Evolutionary conservation across 2,888 invertebrate genomes (phyloP), one percentile per base, ranked within the genome.

Genomic region (Papilio elwesi): DNA sequence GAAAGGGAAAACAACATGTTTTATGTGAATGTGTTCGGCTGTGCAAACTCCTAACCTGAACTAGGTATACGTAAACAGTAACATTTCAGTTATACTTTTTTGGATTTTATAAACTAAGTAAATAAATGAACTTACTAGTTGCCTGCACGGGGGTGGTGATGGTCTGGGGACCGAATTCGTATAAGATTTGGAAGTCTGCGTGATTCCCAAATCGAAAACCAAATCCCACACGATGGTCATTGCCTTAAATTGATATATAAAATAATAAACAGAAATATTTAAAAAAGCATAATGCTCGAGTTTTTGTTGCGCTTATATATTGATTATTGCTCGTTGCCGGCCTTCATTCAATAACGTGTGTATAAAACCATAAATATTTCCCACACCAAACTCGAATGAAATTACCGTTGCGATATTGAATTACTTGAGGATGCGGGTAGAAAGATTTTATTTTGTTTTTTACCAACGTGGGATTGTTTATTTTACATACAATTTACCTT

Each of bases 181-280:
- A 89, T 66, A 97, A 78, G 11, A 97, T 88, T 83, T 97, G 97
- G 76, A 97, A 95, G 86, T 97, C 97, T 0, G 97, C 97, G 87
- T 97, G 96, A 79, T 96, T 95, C 3, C 97, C 97, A 38, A 97
- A 90, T 0, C 96, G 94, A 82, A 97, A 97, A 0, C 97, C 97
- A 79, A 97, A 95, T 0, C 97, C 97, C 26, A 97, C 72, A 16
- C 97, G 94, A 1, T 97, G 96, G 83, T 97, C 97, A 62, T 96
- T 96, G n/a, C 97, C 97, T 97, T 80, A 43, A 43, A 43, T 43
- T 43, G 9, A 43, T 65, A 26, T 77, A 55, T 52, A 66, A 73
- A 12, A 62, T 12, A 26, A 1, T 38, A 5, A 38, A 51, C 26
- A 8, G 3, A 70, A 49, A 15, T 15, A 49, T 43, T 62, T 12